phyloP scores from a whole-genome alignment of 2,113 vertebrate species.

The Seriola quinqueradiata region DNA sequence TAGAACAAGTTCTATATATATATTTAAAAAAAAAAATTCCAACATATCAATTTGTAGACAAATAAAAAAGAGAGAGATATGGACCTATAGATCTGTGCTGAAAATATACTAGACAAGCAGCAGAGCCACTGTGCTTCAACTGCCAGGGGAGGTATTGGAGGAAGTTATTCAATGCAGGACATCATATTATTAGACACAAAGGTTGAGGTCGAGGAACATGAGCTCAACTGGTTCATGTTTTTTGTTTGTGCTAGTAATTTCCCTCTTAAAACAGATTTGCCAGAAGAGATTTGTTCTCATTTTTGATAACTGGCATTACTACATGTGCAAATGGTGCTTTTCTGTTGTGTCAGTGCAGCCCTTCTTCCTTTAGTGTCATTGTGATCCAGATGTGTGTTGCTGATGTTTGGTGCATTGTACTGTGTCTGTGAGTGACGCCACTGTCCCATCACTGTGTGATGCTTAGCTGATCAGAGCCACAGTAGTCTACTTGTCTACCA shows the following conservation, averaged over 20 bases:
- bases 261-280: not conserved
- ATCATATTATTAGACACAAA: slow-evolving; percentile 53
- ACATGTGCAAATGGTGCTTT: not conserved
- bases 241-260: slow-evolving; percentile 25
- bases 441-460: slow-evolving; percentile 59
- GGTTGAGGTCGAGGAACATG: slow-evolving; percentile 34
- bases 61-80: not conserved
- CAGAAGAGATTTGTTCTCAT: not conserved
- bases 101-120: slow-evolving; percentile 10
- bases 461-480: slow-evolving; percentile 60
- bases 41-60: not conserved
- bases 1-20: not conserved
- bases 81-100: not conserved
- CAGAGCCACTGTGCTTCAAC: slow-evolving; percentile 10
- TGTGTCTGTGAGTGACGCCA: slow-evolving; percentile 41
- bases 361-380: slow-evolving; percentile 1
- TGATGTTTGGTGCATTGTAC: slow-evolving; percentile 68
- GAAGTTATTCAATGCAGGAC: slow-evolving; percentile 63
- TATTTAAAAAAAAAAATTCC: not conserved
- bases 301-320: not conserved
- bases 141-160: slow-evolving; percentile 36
- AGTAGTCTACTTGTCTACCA: slow-evolving; percentile 66
- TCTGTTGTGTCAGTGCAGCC: slow-evolving; percentile 7
- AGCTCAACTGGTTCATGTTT: slow-evolving; percentile 24
- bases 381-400: slow-evolving; percentile 57